Conservation (phyloP, 2,888 invertebrate genomes). For the Mesorhabditis sp. region DNA sequence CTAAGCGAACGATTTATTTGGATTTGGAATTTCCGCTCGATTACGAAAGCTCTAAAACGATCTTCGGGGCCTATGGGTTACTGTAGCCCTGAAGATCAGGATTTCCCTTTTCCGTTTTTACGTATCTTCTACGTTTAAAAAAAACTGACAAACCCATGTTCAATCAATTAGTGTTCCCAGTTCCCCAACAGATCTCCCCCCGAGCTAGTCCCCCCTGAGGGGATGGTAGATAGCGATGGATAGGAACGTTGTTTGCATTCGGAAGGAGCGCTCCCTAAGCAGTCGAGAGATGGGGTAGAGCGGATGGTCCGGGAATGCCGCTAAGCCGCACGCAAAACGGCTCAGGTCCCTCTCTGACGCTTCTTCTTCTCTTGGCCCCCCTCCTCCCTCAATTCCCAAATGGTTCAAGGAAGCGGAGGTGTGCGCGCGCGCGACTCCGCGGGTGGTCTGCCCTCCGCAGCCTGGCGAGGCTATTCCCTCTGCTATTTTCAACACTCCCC, state of each 20-base stretch:
- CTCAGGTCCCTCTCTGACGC: background rate
- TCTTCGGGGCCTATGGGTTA: too few relatives aligned
- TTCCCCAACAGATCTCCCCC: background rate
- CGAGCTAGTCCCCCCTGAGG: background rate
- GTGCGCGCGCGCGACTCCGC: background rate
- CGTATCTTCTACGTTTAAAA: background rate
- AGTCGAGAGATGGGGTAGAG: too few relatives aligned
- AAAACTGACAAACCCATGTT: background rate
- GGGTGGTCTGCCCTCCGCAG: background rate
- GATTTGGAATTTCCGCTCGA: background rate
- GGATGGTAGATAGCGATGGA: too few relatives aligned
- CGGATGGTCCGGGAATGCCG: background rate
- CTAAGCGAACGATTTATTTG: background rate
- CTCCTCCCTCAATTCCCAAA: background rate
- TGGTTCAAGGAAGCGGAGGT: background rate
- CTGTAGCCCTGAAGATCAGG: too few relatives aligned
- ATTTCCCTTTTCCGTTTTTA: too few relatives aligned
- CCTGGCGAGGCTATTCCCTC: background rate
- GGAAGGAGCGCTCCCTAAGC: background rate
- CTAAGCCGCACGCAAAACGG: conserved; percentile 5
- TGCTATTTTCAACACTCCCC: background rate
- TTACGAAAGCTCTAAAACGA: too few relatives aligned
- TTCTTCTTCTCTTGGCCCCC: background rate
- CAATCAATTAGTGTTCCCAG: background rate
- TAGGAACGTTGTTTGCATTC: background rate